Base-by-base conservation (phyloP, 2,888 invertebrate species). In the Eilema depressum region DNA sequence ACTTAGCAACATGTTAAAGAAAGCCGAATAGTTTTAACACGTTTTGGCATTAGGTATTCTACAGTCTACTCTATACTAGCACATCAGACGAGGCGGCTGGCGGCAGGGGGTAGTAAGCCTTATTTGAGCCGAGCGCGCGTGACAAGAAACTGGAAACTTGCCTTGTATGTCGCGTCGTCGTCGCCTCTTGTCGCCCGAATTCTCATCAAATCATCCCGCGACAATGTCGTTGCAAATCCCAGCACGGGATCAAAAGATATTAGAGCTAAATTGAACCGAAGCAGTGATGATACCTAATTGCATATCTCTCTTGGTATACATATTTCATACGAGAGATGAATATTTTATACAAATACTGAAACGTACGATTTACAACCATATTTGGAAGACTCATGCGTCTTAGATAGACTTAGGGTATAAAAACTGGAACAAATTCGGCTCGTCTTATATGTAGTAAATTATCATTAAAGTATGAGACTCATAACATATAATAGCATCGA, bases 171-270 rank as follows among this genome's bases (percentile, higher is more conserved):
- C 90, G 91, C 86, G 89, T 86, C 89, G 89, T 88, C 86, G 89
- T 86, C 88, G 89, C 86, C 90, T 91, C 91, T 91, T 89, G 88
- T 86, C 89, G 86, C 88, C 91, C 88, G 91, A 92, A 92, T 93
- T 94, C 94, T 93, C 94, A 93, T 94, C 95, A 94, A 93, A 94
- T 92, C 92, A 93, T 92, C 89, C 89, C 90, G 89, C 92, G 91
- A 93, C 93, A 94, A 91, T 93, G 93, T 92, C 87, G 91, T 88
- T 87, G 92, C 92, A 93, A 93, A 94, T 93, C 94, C 93, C 93
- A 89, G 86, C 89, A 87, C 88, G 92, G 91, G 92, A 93, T 94
- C 93, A 93, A 91, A 91, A 90, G 91, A 90, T 91, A 94, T 94
- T 93, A 93, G 87, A 92, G 85, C 89, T 87, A 92, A 93, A 93